These are phyloP conservation scores for Drosophila rufa DNA, from an alignment of 1,140 invertebrate genomes.

Conservation along the genomic window DNA sequence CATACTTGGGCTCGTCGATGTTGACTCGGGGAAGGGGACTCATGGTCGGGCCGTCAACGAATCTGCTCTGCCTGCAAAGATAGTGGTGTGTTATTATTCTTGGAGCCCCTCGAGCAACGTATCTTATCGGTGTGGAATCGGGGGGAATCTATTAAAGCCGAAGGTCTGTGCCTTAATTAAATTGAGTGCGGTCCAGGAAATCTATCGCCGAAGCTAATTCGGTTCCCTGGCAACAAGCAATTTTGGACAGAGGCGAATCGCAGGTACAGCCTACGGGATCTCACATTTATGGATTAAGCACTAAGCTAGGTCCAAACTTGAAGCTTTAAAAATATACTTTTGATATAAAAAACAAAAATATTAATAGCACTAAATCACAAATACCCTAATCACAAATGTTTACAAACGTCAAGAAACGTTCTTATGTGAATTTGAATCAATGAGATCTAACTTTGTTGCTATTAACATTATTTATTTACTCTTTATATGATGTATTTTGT, in stretches of 20 bases:
- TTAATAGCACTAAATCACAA: no score
- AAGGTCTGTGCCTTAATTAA: background rate
- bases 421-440: no score
- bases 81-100: background rate
- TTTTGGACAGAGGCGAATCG: background rate
- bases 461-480: background rate
- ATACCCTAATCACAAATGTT: background rate
- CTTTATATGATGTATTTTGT: background rate
- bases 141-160: background rate
- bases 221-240: slow-evolving; percentile 5
- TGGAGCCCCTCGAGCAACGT: background rate
- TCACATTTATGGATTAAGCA: background rate
- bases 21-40: slow-evolving; percentile 86
- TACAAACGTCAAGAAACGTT: no score
- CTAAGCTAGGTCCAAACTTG: background rate
- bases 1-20: slow-evolving; percentile 93
- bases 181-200: slow-evolving; percentile 18
- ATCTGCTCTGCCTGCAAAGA: slow-evolving; percentile 22
- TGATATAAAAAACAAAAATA: background rate
- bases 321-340: background rate
- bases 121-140: slow-evolving; percentile 5
- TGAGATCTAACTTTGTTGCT: background rate
- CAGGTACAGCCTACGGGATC: no score
- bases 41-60: slow-evolving; percentile 40
- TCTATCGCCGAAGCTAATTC: slow-evolving; percentile 3